Conservation (phyloP, 2,888 invertebrate species). For the Graphium colonna region DNA sequence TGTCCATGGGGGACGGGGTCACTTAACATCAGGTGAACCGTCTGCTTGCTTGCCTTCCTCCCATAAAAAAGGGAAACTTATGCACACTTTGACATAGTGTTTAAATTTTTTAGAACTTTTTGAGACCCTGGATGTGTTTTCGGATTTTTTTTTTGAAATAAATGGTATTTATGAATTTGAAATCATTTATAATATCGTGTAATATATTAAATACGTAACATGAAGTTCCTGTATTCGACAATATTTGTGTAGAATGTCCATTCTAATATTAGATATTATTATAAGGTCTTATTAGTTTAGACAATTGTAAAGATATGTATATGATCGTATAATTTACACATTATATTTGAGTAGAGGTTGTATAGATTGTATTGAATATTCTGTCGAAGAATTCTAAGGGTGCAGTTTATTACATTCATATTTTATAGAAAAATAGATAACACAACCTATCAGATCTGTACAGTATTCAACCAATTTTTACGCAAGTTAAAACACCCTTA, state of each 20-base stretch:
- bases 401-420: not conserved
- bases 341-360: conserved; percentile 8
- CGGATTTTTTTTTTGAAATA: too few relatives aligned
- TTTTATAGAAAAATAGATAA: not conserved
- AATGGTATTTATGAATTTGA: too few relatives aligned
- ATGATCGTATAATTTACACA: conserved; percentile 1
- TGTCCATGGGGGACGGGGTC: too few relatives aligned
- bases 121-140: too few relatives aligned
- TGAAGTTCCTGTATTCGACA: conserved; percentile 71
- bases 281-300: conserved; percentile 17
- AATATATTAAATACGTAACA: conserved; percentile 30
- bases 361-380: conserved; percentile 1
- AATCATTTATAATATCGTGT: too few relatives aligned
- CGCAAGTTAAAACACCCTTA: not conserved
- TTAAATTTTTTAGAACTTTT: too few relatives aligned
- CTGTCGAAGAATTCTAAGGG: not conserved
- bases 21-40: too few relatives aligned
- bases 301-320: conserved; percentile 8
- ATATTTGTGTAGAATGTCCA: conserved; percentile 44
- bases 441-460: too few relatives aligned
- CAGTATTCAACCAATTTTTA: not conserved
- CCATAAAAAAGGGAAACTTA: too few relatives aligned
- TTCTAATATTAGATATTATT: conserved; percentile 5
- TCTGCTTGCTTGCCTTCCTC: too few relatives aligned
- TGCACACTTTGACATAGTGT: too few relatives aligned